Base-by-base conservation (phyloP, 2,797 vertebrate species). In the Channallabes apus region DNA sequence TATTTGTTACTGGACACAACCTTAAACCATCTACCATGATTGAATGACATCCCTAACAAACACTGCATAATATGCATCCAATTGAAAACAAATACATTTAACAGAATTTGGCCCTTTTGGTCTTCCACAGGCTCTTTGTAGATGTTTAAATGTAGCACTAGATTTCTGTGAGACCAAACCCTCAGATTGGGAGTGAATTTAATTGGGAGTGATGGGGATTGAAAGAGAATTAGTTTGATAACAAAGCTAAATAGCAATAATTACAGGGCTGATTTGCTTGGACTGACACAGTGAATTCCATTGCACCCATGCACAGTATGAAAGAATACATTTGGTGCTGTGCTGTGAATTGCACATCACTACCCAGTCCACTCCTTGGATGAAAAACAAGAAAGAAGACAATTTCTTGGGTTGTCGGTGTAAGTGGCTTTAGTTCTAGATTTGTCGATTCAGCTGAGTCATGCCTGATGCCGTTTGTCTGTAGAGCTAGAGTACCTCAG, bases 391-490 rank as follows among this genome's bases (percentile, higher is more conserved):
- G n/a, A 29, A 56, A 18, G 56, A 24, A 61, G 20, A 38, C 8
- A 3, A n/a, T 18, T 58, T n/a, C 3, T 54, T 22, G 14, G 6
- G n/a, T n/a, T 54, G 29, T 54, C n/a, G 29, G n/a, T 32, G 51
- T 20, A 54, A 51, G 41, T 73, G 41, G 41, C 24, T 75, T 56
- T 56, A 4, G 29, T 78, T 78, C 5, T 15, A 78, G 5, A 38
- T 24, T 35, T 6, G 9, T 78, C 6, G 2, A 32, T 79, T 79
- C 20, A 41, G 76, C 76, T 79, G 76, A 79, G 77, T 79, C 77
- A 79, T 79, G 77, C 41, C 58, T n/a, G 58, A 41, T n/a, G 58
- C 35, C 32, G 35, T 22, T 59, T 35, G 18, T 14, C 20, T 15
- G 15, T 14, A n/a, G 32, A 4, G 38, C 20, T 38, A 78, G 58